Percentiles rank a stretch among this genome's conserved stretches.
Conservation (phyloP, 2,797 vertebrate genomes). For the Syngnathus acus region DNA sequence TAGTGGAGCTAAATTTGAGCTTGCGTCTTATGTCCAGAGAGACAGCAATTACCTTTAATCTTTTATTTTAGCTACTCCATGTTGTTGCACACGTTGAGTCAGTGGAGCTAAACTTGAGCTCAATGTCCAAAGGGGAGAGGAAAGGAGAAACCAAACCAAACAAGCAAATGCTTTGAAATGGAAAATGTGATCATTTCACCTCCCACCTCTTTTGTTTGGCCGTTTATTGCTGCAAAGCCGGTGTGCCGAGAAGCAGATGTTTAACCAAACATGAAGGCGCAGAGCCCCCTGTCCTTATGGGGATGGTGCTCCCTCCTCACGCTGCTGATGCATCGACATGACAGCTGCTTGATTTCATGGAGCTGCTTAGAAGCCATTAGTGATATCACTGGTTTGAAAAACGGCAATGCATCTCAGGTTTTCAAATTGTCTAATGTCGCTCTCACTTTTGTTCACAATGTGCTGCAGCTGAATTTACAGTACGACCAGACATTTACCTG, state of each 20-base stretch:
- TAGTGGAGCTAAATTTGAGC: slow-evolving; percentile 32
- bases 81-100: background rate
- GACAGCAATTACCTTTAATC: slow-evolving; percentile 15
- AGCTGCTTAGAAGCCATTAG: slow-evolving; percentile 98
- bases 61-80: background rate
- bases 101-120: slow-evolving; percentile 33
- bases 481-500: background rate
- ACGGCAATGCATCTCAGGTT: slow-evolving; percentile 80
- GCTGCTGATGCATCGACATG: slow-evolving; percentile 93
- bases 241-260: slow-evolving; percentile 95
- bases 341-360: slow-evolving; percentile 99
- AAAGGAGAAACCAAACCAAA: slow-evolving; percentile 41
- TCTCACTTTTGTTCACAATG: slow-evolving; percentile 39
- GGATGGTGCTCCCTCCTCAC: slow-evolving; percentile 83
- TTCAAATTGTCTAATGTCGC: slow-evolving; percentile 79
- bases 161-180: slow-evolving; percentile 68
- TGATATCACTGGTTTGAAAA: slow-evolving; percentile 97
- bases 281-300: slow-evolving; percentile 88
- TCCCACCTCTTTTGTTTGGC: slow-evolving; percentile 86
- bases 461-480: slow-evolving; percentile 64
- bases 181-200: slow-evolving; percentile 74
- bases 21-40: slow-evolving; percentile 39
- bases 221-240: slow-evolving; percentile 83
- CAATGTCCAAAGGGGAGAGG: slow-evolving; percentile 42
- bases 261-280: slow-evolving; percentile 90